These are phyloP conservation scores for Andrena praecox DNA, from an alignment of 2,888 invertebrate genomes.

Conservation along the genomic window DNA sequence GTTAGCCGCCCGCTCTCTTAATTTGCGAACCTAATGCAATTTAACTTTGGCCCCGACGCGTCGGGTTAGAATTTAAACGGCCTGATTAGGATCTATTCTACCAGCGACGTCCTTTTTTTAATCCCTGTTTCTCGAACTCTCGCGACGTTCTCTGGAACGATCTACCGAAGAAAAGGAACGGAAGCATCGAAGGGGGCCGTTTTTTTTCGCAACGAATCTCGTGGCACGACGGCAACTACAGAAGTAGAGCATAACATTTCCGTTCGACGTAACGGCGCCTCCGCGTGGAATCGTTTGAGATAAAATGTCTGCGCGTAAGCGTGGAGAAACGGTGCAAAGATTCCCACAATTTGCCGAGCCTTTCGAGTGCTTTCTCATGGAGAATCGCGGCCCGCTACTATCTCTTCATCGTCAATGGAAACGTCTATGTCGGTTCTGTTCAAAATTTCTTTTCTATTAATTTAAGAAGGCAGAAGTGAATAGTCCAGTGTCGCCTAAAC, in stretches of 20 bases:
- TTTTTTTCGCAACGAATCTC: constrained; percentile 26
- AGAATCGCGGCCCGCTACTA: not conserved
- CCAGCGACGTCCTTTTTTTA: not conserved
- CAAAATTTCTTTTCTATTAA: not conserved
- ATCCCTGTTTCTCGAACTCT: not conserved
- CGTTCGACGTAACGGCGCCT: constrained; percentile 57
- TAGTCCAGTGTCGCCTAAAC: too few species aligned
- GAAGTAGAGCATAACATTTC: constrained; percentile 57
- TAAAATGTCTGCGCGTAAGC: not conserved
- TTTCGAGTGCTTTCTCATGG: constrained; percentile 13
- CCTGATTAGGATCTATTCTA: constrained; percentile 44
- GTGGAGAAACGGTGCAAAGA: constrained; percentile 7
- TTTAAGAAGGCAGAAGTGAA: not conserved
- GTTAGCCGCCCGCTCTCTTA: constrained; percentile 25
- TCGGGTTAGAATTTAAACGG: constrained; percentile 49
- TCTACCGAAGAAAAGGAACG: constrained; percentile 4
- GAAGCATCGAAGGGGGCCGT: constrained; percentile 27
- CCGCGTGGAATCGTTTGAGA: constrained; percentile 44
- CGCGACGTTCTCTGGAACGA: not conserved
- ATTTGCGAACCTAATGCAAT: constrained; percentile 54
- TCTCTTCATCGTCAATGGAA: not conserved
- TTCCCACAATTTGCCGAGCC: constrained; percentile 7
- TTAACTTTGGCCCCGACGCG: not conserved
- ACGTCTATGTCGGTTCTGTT: not conserved
- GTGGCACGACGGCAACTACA: constrained; percentile 40